phyloP scores from a whole-genome alignment of 2,113 vertebrate species.

The Ploceus nigricollis region DNA sequence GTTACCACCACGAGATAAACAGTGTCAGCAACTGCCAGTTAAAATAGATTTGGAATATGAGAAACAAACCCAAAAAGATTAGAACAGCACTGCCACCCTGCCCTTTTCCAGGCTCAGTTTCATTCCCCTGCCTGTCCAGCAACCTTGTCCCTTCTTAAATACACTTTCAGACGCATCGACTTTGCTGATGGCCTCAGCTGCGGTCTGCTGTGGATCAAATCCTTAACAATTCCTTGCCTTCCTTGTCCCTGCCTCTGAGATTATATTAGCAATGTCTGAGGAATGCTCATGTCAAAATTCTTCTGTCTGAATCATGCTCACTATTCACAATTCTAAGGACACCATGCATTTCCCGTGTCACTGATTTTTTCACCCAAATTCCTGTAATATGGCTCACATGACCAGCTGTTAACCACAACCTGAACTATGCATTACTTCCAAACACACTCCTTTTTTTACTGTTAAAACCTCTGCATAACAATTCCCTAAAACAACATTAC shows the following conservation, averaged over 20 bases:
- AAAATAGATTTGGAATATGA: not conserved
- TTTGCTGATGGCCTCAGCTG: not conserved
- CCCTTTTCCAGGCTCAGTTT: not conserved
- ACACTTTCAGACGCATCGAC: not conserved
- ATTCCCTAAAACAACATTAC: not conserved
- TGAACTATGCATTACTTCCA: not conserved
- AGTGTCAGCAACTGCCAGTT: not conserved
- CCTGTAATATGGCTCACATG: not conserved
- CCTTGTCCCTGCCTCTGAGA: not conserved
- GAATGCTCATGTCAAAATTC: constrained; percentile 38
- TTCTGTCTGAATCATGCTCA: not conserved
- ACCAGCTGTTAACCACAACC: not conserved
- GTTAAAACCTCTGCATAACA: not conserved
- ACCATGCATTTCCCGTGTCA: rapidly evolving
- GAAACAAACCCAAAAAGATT: not conserved
- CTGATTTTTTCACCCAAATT: not conserved
- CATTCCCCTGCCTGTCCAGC: not conserved
- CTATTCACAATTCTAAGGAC: not conserved
- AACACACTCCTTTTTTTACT: not conserved
- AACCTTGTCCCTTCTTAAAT: not conserved
- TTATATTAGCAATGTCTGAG: not conserved
- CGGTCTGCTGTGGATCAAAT: not conserved
- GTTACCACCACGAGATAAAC: not conserved
- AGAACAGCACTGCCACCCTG: not conserved
- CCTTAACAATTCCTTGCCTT: not conserved